phyloP scores from a whole-genome alignment of 1,140 invertebrate genomes.

The Alviniconcha marisindica region DNA sequence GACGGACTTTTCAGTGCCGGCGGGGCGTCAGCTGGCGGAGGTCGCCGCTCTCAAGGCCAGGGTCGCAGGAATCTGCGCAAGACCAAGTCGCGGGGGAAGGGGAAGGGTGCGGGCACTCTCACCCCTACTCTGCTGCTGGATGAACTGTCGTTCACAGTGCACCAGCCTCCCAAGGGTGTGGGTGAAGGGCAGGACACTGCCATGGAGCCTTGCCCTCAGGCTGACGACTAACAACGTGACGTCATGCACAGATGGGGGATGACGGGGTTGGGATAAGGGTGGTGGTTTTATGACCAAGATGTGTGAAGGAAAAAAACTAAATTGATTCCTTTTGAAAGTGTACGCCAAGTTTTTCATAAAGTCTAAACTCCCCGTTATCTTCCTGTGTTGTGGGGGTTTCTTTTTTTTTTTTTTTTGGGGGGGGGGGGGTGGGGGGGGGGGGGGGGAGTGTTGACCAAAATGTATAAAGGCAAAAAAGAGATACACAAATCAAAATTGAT shows the following conservation, averaged over 20 bases:
- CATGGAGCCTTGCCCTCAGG: constrained; percentile 29
- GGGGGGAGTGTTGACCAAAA: too few species aligned
- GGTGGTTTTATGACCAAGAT: background rate
- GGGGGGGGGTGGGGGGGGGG: too few species aligned
- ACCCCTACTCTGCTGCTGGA: constrained; percentile 52
- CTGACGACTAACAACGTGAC: background rate
- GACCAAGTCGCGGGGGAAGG: constrained; percentile 72
- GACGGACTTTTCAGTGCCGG: constrained; percentile 55
- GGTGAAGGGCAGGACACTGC: background rate
- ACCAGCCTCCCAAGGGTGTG: background rate
- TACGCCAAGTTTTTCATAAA: too few species aligned
- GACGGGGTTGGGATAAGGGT: background rate
- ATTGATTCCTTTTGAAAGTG: too few species aligned
- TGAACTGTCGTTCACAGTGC: constrained; percentile 32
- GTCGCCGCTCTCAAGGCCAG: constrained; percentile 41
- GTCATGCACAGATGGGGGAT: background rate
- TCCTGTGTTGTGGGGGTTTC: too few species aligned
- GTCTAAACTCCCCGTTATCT: too few species aligned
- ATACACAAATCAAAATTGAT: too few species aligned
- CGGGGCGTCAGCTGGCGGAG: constrained; percentile 47
- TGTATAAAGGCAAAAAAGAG: too few species aligned
- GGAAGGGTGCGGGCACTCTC: constrained; percentile 66
- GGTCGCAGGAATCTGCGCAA: constrained; percentile 68
- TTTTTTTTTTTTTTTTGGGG: too few species aligned
- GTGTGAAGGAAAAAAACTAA: too few species aligned